phyloP scores from a whole-genome alignment of 1,140 invertebrate genomes.

The Phenacoccus solenopsis region DNA sequence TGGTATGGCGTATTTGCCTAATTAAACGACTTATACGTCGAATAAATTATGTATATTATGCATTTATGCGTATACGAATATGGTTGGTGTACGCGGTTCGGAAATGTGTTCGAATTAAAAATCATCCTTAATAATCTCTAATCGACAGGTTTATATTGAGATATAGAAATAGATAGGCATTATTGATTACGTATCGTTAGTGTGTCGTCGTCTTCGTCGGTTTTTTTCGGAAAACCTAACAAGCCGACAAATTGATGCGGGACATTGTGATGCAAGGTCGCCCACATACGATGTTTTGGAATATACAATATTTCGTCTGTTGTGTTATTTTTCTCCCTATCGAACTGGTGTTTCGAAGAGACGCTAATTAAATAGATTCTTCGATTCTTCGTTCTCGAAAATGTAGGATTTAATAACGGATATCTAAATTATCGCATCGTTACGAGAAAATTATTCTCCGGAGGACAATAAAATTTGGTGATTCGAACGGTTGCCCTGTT shows the following conservation, averaged over 20 bases:
- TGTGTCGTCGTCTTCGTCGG: not conserved
- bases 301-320: not conserved
- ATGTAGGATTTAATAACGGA: no score
- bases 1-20: not conserved
- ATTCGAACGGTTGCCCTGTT: no score
- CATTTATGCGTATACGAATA: not conserved
- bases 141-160: not conserved
- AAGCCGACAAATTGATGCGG: constrained; percentile 1
- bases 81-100: not conserved
- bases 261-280: not conserved
- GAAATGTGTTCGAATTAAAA: not conserved
- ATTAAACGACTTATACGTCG: not conserved
- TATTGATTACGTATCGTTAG: not conserved
- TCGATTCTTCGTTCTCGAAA: no score
- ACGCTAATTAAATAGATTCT: no score
- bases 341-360: no score
- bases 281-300: not conserved
- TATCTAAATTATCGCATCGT: no score
- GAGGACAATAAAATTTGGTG: no score
- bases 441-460: no score
- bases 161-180: not conserved
- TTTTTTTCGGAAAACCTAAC: not conserved
- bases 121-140: not conserved
- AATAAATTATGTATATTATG: not conserved
- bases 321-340: no score